These are phyloP conservation scores for Heliocidaris erythrogramma DNA, from an alignment of 35 echinoderm and acorn worm genomes.

Conservation along the genomic window DNA sequence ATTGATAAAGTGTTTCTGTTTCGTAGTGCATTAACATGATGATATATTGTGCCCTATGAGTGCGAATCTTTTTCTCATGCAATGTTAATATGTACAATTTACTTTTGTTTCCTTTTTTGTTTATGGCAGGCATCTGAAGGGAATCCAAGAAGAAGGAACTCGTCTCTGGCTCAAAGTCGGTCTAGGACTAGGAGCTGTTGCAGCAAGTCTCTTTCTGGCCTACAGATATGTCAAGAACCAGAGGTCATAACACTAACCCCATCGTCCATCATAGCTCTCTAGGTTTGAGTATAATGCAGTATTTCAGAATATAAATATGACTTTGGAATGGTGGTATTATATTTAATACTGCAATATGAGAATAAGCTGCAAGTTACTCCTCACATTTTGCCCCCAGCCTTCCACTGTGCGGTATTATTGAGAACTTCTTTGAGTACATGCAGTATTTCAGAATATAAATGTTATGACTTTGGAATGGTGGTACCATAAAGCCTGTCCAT, in stretches of 20 bases:
- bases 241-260: conserved; percentile 30
- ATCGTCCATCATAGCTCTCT: background rate
- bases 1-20: too few species aligned
- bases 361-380: background rate
- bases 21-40: too few species aligned
- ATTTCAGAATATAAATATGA: background rate
- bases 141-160: conserved; percentile 67
- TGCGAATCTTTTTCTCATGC: too few species aligned
- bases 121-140: conserved; percentile 71
- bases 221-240: conserved; percentile 58
- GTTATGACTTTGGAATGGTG: too few species aligned
- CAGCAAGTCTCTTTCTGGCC: conserved; percentile 48
- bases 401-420: background rate
- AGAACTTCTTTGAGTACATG: background rate
- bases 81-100: too few species aligned
- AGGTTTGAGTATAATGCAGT: background rate
- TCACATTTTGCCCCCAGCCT: background rate
- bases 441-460: too few species aligned
- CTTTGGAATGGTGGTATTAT: background rate
- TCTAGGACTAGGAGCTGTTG: conserved; percentile 57
- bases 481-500: too few species aligned
- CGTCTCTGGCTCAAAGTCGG: conserved; percentile 69
- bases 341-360: background rate
- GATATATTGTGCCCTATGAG: too few species aligned
- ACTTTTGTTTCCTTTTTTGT: conserved; percentile 35